Percentiles rank a stretch among this genome's conserved stretches.
Conservation (phyloP, 2,113 vertebrate genomes). For the Oreochromis niloticus region DNA sequence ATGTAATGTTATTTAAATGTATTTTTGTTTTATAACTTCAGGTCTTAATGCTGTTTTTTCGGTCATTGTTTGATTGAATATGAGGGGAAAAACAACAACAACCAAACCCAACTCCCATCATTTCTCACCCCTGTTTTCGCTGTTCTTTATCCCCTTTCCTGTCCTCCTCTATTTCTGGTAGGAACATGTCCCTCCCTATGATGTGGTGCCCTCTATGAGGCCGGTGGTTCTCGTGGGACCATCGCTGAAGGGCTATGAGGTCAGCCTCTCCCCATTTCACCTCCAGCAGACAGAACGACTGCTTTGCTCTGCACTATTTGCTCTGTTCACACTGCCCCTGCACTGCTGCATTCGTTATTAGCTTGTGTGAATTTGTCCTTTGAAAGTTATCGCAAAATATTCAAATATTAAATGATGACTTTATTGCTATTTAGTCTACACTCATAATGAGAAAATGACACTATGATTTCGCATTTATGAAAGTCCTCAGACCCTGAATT, state of each 20-base stretch:
- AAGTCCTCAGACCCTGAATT: not conserved
- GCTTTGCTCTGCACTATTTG: not conserved
- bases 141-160: not conserved
- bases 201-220: constrained; percentile 95
- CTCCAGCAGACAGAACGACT: not conserved
- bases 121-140: not conserved
- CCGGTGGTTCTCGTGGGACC: constrained; percentile 95
- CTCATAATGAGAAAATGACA: not conserved
- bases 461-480: not conserved
- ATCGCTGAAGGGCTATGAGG: constrained; percentile 95
- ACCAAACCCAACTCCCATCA: not conserved
- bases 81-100: not conserved
- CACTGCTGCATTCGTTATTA: not conserved
- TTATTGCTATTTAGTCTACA: not conserved
- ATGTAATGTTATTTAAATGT: not conserved
- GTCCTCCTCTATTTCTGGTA: constrained; percentile 48
- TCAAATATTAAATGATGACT: not conserved
- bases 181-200: constrained; percentile 92
- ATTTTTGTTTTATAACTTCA: not conserved
- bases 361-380: not conserved
- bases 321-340: not conserved
- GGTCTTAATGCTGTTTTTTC: not conserved
- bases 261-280: constrained; percentile 54
- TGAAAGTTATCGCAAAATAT: not conserved
- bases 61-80: not conserved